Base-by-base conservation (phyloP, 2,113 vertebrate genomes). In the Motacilla tschutschensis region DNA sequence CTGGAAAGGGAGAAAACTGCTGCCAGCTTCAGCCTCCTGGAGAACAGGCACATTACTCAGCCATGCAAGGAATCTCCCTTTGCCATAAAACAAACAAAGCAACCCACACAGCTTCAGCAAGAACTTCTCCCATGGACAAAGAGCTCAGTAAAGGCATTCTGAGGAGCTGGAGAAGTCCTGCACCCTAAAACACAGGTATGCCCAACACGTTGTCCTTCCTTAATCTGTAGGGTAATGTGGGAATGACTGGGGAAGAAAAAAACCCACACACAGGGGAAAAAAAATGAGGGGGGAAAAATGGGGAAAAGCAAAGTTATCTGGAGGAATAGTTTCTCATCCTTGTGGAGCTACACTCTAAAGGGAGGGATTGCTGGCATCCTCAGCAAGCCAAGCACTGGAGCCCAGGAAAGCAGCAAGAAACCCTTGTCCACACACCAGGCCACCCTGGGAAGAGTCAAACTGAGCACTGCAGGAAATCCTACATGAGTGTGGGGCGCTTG, bases 1-100 rank as follows among this genome's bases (percentile, higher is more conserved):
- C 60, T 91, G 91, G 87, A 93, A 95, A 94, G 92, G 79, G 72
- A 87, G 72, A 82, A 93, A 70, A 79, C 6, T 40, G 53, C 87
- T 87, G 82, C 87, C 91, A 85, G 79, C 83, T 51, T 62, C 48
- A 53, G 47, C 38, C 74, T 89, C 75, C 60, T 51, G 55, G 63
- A 85, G 70, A 69, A 69, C n/a, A 48, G 66, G 48, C 70, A 69
- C 66, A 35, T 63, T 81, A 54, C 35, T 12, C 31, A 79, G 75
- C 71, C 82, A 84, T 2, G 21, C 24, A 31, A 82, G 71, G 67
- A 70, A 91, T 88, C 86, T 86, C 67, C 78, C 54, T 69, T 26
- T 69, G 81, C 71, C 66, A 43, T 58, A 69, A 91, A 86, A 33
- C 69, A 77, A 92, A 86, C 47, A 82, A 46, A 83, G 54, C 74